Evolutionary conservation across 1,140 invertebrate genomes (phyloP).

Genomic region (Aphidius ervi): DNA sequence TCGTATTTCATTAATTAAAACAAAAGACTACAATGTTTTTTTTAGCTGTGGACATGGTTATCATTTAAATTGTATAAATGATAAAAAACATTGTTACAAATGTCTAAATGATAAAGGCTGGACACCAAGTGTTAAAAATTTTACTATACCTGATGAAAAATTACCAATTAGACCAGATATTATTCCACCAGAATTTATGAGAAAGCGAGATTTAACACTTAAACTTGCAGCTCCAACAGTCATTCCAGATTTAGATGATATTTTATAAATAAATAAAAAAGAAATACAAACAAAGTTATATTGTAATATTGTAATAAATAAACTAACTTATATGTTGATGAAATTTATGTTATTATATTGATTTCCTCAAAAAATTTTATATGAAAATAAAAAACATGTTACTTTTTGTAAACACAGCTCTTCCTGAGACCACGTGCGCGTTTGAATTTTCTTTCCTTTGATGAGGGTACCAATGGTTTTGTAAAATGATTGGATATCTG

Average conservation of each 20-base stretch:
- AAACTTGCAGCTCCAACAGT: slow-evolving; percentile 44
- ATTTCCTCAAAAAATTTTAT: too few relatives aligned
- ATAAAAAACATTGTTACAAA: slow-evolving; percentile 47
- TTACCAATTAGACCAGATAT: slow-evolving; percentile 40
- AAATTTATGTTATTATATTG: too few relatives aligned
- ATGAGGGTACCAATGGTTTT: slow-evolving; percentile 31
- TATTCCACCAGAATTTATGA: slow-evolving; percentile 44
- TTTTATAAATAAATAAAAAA: slow-evolving; percentile 40
- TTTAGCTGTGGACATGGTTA: slow-evolving; percentile 50
- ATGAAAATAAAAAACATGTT: too few relatives aligned
- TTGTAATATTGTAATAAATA: neutral
- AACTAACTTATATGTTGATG: neutral
- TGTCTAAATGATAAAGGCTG: slow-evolving; percentile 48
- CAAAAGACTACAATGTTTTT: slow-evolving; percentile 40
- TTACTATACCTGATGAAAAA: slow-evolving; percentile 24
- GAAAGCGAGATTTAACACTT: slow-evolving; percentile 38
- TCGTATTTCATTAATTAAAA: slow-evolving; percentile 40
- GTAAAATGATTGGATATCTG: slow-evolving; percentile 47
- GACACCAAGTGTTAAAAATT: slow-evolving; percentile 37
- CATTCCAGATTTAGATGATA: slow-evolving; percentile 47
- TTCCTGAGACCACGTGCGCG: too few relatives aligned
- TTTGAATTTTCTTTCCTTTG: too few relatives aligned
- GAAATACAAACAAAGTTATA: neutral
- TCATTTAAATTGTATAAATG: slow-evolving; percentile 44
- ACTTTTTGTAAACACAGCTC: too few relatives aligned